Evolutionary conservation across 2,797 vertebrate species (phyloP).

Genomic region (Limnodromus scolopaceus): DNA sequence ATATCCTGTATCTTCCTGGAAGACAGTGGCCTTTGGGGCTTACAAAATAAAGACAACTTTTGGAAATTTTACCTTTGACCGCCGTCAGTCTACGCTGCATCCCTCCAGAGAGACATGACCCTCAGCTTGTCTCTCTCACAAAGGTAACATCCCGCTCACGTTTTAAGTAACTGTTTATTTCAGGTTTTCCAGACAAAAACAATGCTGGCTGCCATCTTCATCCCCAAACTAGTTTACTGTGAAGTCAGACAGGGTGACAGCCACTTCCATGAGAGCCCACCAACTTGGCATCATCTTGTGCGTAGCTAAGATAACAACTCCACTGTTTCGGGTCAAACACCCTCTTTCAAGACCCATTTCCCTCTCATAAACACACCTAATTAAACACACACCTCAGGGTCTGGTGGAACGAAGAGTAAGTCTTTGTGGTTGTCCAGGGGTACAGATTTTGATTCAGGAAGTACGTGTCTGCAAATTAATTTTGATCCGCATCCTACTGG

Average conservation of each 20-base stretch:
- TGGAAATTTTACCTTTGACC: not conserved
- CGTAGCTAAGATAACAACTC: rapidly evolving
- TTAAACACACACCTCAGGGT: not conserved
- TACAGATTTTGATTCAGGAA: not conserved
- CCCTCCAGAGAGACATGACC: not conserved
- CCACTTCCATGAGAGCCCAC: not conserved
- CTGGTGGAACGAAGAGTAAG: not conserved
- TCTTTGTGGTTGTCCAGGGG: not conserved
- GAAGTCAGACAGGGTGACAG: not conserved
- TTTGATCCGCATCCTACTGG: not conserved
- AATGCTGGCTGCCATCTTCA: not conserved
- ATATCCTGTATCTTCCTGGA: not conserved
- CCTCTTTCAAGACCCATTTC: not conserved
- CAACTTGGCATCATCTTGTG: not conserved
- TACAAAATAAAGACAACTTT: not conserved
- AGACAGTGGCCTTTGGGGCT: not conserved
- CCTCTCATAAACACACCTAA: not conserved
- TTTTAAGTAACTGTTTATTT: not conserved
- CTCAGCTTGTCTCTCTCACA: not conserved
- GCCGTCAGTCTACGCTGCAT: not conserved
- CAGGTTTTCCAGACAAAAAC: not conserved
- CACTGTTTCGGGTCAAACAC: not conserved
- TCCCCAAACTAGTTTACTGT: not conserved
- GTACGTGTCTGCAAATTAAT: not conserved
- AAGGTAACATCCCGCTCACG: rapidly evolving